Evolutionary conservation across 2,113 vertebrate species (phyloP).

Genomic region (Menidia beryllina): DNA sequence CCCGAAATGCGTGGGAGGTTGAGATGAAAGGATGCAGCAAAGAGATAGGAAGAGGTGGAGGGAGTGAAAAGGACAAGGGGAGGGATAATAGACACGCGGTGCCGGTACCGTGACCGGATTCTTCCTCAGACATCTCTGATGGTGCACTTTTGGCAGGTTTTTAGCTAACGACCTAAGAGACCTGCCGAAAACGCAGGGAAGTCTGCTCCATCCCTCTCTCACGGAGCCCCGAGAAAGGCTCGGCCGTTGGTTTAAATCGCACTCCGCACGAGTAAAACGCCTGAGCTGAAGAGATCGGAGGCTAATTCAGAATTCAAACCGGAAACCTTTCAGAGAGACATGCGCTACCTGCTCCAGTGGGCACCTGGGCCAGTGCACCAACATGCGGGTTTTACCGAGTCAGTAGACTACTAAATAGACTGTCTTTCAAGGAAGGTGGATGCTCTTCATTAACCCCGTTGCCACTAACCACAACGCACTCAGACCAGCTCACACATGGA

Average conservation of each 20-base stretch:
- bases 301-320: neutral
- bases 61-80: constrained; percentile 13
- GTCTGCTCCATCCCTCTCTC: neutral
- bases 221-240: neutral
- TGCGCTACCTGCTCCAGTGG: neutral
- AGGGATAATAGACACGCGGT: constrained; percentile 4
- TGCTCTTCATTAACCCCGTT: constrained; percentile 76
- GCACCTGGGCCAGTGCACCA: neutral
- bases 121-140: neutral
- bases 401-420: constrained; percentile 70
- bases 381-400: constrained; percentile 19
- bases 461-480: constrained; percentile 31
- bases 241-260: neutral
- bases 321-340: neutral
- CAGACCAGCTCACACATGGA: constrained; percentile 20
- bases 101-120: neutral
- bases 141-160: neutral
- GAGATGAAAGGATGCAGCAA: constrained; percentile 61
- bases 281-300: neutral
- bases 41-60: constrained; percentile 24
- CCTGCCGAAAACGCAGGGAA: neutral
- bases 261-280: neutral
- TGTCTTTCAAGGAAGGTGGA: constrained; percentile 65
- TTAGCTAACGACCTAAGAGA: neutral
- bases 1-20: constrained; percentile 66